Evolutionary conservation across 1,140 invertebrate species (phyloP), one percentile per base, ranked within the genome.

Genomic region (Aphelinus certus): DNA sequence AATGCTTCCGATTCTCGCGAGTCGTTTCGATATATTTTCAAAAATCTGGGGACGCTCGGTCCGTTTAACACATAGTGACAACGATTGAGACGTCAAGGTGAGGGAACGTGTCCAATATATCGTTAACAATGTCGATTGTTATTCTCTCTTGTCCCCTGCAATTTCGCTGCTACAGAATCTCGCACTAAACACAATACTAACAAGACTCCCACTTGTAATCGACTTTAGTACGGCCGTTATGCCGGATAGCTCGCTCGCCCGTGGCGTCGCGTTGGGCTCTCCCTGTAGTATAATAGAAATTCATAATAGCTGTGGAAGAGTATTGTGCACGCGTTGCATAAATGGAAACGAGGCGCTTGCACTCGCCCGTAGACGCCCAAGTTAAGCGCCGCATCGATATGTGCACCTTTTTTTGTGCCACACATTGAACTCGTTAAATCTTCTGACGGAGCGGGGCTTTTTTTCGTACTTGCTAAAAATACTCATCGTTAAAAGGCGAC

Each of bases 191-290:
- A 56, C 61, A 56, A 55, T 63, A 63, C 60, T 63, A 63, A 71
- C 69, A 71, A 63, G 49, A 49, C 60, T 46, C 49, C 57, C 66
- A 62, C 68, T 71, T 75, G 65, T 77, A 78, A 77, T 65, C 76
- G 76, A 73, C 68, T 79, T 71, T 72, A 67, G 73, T 82, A 76
- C 81, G 79, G 78, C 76, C 69, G 71, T 76, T 75, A 63, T 71
- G 64, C 69, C 73, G 66, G 56, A 48, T 26, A 26, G 55, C 66
- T 57, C 26, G 26, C 26, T 26, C 26, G 2, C n/a, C 4, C 2
- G 7, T 58, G 7, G 3, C 58, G 9, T 60, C 26, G 71, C 65
- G 76, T 55, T 66, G 46, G 64, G 76, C 78, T 80, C 82, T 81
- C 26, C 26, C 26, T 26, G 26, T 26, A 26, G 26, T 26, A 82